These are phyloP conservation scores for Thecophora atra DNA, from an alignment of 2,888 invertebrate species.

Conservation along the genomic window DNA sequence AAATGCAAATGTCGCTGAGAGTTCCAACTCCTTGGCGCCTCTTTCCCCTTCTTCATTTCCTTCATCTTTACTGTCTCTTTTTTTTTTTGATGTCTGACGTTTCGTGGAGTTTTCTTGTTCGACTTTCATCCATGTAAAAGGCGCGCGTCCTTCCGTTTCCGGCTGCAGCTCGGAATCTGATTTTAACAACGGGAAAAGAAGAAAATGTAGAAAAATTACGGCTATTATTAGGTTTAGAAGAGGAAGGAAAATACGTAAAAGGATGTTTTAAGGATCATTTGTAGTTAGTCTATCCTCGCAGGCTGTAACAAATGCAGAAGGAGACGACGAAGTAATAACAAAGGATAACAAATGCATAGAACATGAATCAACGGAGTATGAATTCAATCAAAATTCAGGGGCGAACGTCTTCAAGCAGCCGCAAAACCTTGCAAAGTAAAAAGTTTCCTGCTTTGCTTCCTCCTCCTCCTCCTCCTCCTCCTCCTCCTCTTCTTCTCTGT, in stretches of 20 bases:
- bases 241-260: too few relatives aligned
- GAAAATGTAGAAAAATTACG: neutral
- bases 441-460: neutral
- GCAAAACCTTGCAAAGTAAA: neutral
- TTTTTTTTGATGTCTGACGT: neutral
- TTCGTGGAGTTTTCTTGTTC: conserved; percentile 16
- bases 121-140: conserved; percentile 7
- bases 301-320: too few relatives aligned
- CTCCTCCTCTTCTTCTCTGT: neutral
- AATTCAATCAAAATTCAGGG: too few relatives aligned
- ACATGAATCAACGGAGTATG: too few relatives aligned
- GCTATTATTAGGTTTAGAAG: neutral
- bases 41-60: neutral
- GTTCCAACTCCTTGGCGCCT: neutral
- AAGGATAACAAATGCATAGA: too few relatives aligned
- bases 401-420: too few relatives aligned
- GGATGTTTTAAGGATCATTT: too few relatives aligned
- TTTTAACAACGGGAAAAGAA: neutral
- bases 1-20: conserved; percentile 54
- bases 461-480: neutral
- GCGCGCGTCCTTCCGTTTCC: conserved; percentile 19
- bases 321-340: too few relatives aligned
- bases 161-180: neutral
- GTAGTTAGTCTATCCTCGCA: too few relatives aligned
- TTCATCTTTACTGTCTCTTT: neutral